These are phyloP conservation scores for Laticauda colubrina DNA, from an alignment of 2,113 vertebrate genomes.

Conservation along the genomic window DNA sequence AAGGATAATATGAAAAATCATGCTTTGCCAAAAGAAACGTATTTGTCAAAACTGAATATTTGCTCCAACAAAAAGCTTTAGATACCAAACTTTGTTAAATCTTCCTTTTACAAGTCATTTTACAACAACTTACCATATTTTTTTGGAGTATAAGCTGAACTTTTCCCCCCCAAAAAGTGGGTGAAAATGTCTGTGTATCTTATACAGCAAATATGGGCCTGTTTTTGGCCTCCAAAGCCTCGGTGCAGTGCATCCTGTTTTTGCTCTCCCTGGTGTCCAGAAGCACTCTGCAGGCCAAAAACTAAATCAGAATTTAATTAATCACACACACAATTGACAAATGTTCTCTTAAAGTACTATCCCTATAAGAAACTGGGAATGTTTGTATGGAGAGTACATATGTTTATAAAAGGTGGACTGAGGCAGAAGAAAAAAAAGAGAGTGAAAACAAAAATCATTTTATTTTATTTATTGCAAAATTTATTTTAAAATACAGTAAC, in stretches of 20 bases:
- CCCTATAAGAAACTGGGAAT: neutral
- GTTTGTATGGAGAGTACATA: neutral
- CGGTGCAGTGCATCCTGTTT: too few relatives aligned
- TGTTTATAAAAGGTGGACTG: neutral
- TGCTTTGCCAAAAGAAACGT: conserved; percentile 12
- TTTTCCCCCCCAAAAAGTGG: too few relatives aligned
- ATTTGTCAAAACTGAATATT: conserved; percentile 2
- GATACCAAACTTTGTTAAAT: conserved; percentile 25
- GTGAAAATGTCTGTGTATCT: too few relatives aligned
- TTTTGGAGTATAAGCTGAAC: too few relatives aligned
- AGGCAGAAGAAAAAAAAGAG: neutral
- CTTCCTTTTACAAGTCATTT: conserved; percentile 53
- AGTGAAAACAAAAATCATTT: neutral
- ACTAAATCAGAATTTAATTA: conserved; percentile 52
- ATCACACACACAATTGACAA: neutral
- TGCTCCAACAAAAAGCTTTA: conserved; percentile 19
- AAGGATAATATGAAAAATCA: neutral
- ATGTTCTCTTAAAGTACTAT: neutral
- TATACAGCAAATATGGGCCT: too few relatives aligned
- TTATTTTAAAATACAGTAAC: neutral
- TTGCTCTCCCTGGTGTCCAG: too few relatives aligned
- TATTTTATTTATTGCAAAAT: neutral
- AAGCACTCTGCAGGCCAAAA: too few relatives aligned
- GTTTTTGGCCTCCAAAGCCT: too few relatives aligned
- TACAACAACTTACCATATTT: conserved; percentile 32